These are phyloP conservation scores for Mus spicilegus DNA, from an alignment of 2,113 vertebrate species.

Conservation along the genomic window DNA sequence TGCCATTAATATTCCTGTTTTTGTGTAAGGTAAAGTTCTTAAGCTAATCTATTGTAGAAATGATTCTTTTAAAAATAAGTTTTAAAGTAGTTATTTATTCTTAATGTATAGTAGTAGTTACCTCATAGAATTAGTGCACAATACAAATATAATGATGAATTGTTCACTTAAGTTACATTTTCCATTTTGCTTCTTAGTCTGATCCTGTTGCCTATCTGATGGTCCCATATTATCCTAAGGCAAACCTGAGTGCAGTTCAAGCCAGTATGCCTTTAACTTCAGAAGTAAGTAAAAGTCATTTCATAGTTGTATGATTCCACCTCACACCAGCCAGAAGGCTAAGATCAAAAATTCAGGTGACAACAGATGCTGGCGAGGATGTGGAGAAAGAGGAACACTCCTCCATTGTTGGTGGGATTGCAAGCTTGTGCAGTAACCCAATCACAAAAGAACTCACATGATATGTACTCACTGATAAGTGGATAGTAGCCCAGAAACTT, in stretches of 20 bases:
- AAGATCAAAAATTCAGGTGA: no score
- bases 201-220: constrained; percentile 91
- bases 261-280: constrained; percentile 84
- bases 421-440: no score
- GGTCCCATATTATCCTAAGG: constrained; percentile 88
- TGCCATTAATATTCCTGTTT: constrained; percentile 89
- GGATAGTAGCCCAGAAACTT: no score
- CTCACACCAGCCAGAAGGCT: no score
- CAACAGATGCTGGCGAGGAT: no score
- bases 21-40: constrained; percentile 88
- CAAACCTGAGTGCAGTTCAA: constrained; percentile 86
- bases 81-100: constrained; percentile 44
- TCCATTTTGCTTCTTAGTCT: constrained; percentile 81
- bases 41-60: constrained; percentile 22
- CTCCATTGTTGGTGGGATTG: no score
- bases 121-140: neutral
- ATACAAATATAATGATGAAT: constrained; percentile 43
- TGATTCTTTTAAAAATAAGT: constrained; percentile 51
- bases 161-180: constrained; percentile 53
- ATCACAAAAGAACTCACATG: no score
- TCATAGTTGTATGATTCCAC: neutral
- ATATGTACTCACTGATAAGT: no score
- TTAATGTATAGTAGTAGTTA: constrained; percentile 42
- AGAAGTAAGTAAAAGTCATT: constrained; percentile 85
- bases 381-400: no score